These are phyloP conservation scores for Zaprionus kolodkinae DNA, from an alignment of 1,140 invertebrate species.

Conservation along the genomic window DNA sequence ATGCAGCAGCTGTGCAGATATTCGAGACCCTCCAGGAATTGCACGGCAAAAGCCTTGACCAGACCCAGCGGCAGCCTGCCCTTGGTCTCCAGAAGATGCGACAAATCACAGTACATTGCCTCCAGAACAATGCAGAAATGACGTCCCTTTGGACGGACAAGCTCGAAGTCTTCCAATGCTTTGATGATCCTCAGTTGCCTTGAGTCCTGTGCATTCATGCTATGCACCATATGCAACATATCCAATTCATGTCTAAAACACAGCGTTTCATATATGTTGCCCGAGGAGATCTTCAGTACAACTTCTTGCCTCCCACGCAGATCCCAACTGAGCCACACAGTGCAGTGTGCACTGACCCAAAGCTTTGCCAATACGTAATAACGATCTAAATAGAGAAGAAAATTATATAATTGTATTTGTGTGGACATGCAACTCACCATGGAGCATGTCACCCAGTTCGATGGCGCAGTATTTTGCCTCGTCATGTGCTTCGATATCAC, in stretches of 20 bases:
- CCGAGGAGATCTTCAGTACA: conserved; percentile 3
- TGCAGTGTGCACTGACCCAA: conserved; percentile 90
- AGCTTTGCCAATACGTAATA: conserved; percentile 91
- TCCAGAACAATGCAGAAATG: conserved; percentile 99
- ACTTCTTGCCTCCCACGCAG: conserved; percentile 86
- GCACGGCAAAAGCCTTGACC: conserved; percentile 96
- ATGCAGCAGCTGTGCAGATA: conserved; percentile 98
- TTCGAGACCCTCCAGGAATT: conserved; percentile 97
- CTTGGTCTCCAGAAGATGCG: conserved; percentile 98
- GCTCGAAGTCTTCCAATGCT: conserved; percentile 89
- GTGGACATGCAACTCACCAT: neutral
- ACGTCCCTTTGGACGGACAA: conserved; percentile 86
- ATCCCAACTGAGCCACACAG: conserved; percentile 98
- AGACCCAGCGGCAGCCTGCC: conserved; percentile 96
- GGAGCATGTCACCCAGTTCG: neutral
- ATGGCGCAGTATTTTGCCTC: neutral
- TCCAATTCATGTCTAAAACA: neutral
- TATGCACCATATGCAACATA: neutral
- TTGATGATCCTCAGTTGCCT: conserved; percentile 86
- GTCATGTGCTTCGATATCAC: neutral
- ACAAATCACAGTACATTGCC: conserved; percentile 97
- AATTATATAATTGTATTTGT: neutral
- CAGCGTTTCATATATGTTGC: neutral
- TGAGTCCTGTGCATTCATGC: neutral
- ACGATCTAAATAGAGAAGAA: conserved; percentile 85